Evolutionary conservation across 2,113 vertebrate species (phyloP).

Genomic region (Cynoglossus semilaevis): DNA sequence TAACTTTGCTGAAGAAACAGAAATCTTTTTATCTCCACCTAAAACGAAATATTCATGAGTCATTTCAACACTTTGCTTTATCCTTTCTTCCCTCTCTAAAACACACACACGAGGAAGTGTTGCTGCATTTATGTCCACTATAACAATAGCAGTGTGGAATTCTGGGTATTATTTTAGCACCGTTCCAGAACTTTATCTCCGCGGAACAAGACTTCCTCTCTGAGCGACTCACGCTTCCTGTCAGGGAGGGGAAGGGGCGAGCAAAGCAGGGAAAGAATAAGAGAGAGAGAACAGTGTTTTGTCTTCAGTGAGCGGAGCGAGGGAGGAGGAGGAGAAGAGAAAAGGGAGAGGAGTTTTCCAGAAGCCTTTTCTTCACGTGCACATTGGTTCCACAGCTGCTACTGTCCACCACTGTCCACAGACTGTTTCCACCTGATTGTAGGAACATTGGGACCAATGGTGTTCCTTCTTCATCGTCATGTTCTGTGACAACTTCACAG

Average conservation of each 20-base stretch:
- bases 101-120: slow-evolving; percentile 64
- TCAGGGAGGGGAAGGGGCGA: slow-evolving; percentile 45
- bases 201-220: slow-evolving; percentile 83
- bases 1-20: no score
- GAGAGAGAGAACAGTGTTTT: slow-evolving; percentile 57
- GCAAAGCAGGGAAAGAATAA: slow-evolving; percentile 42
- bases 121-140: slow-evolving; percentile 64
- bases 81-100: not conserved
- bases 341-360: slow-evolving; percentile 38
- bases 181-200: slow-evolving; percentile 83
- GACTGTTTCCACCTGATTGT: no score
- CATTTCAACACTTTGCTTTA: not conserved
- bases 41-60: slow-evolving; percentile 6
- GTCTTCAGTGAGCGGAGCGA: slow-evolving; percentile 59
- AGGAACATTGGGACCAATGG: no score
- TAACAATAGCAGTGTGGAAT: slow-evolving; percentile 79
- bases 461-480: no score
- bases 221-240: slow-evolving; percentile 75
- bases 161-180: slow-evolving; percentile 80
- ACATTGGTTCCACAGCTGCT: no score
- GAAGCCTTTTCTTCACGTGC: no score
- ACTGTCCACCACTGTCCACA: no score
- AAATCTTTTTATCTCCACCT: no score
- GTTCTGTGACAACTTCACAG: no score
- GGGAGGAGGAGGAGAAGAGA: slow-evolving; percentile 49